Conservation (phyloP, 2,888 invertebrate species). For the Spilosoma lubricipeda region DNA sequence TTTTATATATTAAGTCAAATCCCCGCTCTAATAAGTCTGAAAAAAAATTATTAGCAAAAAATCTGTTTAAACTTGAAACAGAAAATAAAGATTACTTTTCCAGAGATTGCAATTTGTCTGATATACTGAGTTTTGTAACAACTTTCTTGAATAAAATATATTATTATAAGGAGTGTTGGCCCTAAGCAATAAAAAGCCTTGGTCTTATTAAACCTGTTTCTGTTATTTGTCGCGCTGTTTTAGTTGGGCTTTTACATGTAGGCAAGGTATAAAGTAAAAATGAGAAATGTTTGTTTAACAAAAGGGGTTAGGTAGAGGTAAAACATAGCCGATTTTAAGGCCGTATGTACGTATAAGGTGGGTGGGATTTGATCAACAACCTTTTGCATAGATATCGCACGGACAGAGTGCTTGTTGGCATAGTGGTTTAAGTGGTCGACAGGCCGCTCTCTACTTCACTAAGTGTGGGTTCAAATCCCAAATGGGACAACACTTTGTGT, state of each 20-base stretch:
- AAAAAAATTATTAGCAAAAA: background rate
- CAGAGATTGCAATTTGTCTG: background rate
- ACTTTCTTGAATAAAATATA: slow-evolving; percentile 2
- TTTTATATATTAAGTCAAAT: background rate
- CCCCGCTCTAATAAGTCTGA: background rate
- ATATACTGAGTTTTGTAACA: background rate
- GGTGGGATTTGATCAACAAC: background rate
- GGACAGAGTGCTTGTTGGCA: too few species aligned
- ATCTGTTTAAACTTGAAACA: background rate
- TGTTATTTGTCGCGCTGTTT: background rate
- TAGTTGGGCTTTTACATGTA: background rate
- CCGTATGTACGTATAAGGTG: background rate
- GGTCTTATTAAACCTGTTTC: background rate
- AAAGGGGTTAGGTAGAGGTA: background rate
- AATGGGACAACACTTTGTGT: too few species aligned
- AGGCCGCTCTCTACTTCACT: too few species aligned
- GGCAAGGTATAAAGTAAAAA: background rate
- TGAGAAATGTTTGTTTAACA: background rate
- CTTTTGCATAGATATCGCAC: background rate
- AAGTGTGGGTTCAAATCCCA: too few species aligned
- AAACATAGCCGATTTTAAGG: background rate
- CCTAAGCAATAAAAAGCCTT: background rate
- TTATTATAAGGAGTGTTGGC: background rate
- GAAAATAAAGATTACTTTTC: background rate
- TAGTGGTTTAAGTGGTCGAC: too few species aligned